Percentiles rank a stretch among this genome's conserved stretches.
phyloP scores from a whole-genome alignment of 2,113 vertebrate genomes.

The Speoplatyrhinus poulsoni region DNA sequence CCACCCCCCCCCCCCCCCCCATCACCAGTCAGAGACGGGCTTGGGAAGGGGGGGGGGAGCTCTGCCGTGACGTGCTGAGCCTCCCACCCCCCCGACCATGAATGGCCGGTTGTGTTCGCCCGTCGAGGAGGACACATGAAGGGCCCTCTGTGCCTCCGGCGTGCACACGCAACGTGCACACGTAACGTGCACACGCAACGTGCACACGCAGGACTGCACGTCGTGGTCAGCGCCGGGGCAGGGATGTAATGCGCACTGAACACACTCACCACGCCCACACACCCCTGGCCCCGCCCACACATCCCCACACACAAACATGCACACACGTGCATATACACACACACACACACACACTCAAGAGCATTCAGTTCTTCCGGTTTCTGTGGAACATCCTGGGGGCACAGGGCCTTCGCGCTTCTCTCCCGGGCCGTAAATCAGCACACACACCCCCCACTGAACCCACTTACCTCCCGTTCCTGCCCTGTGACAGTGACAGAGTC shows the following conservation, averaged over 20 bases:
- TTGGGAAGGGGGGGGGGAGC: constrained; percentile 36
- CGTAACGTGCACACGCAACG: constrained; percentile 43
- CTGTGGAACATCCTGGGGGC: constrained; percentile 31
- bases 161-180: constrained; percentile 17
- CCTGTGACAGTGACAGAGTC: constrained; percentile 70
- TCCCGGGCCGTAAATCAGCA: constrained; percentile 60
- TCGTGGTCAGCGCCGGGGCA: constrained; percentile 46
- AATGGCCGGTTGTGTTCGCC: constrained; percentile 69
- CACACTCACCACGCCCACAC: no score
- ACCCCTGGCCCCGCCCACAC: not conserved
- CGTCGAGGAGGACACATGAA: constrained; percentile 60
- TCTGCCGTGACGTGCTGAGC: constrained; percentile 49
- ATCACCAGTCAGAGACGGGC: no score
- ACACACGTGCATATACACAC: not conserved
- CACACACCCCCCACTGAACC: constrained; percentile 37
- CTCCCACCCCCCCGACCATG: constrained; percentile 26
- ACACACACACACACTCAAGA: constrained; percentile 1
- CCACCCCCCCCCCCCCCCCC: no score
- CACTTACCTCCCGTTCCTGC: constrained; percentile 39
- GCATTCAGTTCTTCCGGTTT: constrained; percentile 38
- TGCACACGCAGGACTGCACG: constrained; percentile 17
- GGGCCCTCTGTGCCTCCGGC: constrained; percentile 57
- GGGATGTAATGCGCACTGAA: no score
- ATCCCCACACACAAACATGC: not conserved
- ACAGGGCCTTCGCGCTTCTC: constrained; percentile 30